A percentile compares a stretch with the other conserved stretches of the same genome.
Conservation (phyloP, 1,140 invertebrate genomes). For the Sminthurides bifidus region DNA sequence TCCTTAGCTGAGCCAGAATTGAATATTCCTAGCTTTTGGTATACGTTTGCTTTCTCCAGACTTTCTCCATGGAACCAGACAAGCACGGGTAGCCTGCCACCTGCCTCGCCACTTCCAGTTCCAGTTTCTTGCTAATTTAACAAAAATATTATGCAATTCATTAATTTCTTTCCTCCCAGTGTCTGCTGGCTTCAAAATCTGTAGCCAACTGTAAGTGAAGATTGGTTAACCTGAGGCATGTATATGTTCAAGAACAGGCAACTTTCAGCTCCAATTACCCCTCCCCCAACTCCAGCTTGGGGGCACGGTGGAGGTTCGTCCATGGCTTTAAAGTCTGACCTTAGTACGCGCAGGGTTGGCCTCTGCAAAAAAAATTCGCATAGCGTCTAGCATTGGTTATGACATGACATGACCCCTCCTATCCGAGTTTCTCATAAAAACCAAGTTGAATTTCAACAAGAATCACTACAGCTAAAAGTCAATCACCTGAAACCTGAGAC, state of each 20-base stretch:
- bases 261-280: constrained; percentile 41
- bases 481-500: constrained; percentile 21
- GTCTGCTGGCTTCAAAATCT: not conserved
- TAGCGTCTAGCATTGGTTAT: too few species aligned
- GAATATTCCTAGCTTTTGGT: constrained; percentile 83
- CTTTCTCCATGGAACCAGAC: constrained; percentile 91
- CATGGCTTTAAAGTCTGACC: constrained; percentile 10
- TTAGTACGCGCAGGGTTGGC: constrained; percentile 11
- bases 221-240: constrained; percentile 36
- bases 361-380: constrained; percentile 8
- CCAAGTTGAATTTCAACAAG: not conserved
- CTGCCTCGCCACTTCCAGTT: not conserved
- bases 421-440: not conserved
- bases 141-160: not conserved
- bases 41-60: constrained; percentile 60
- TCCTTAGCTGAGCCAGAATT: constrained; percentile 44
- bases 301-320: constrained; percentile 16
- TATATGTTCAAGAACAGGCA: constrained; percentile 46
- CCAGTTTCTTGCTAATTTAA: not conserved
- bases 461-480: not conserved
- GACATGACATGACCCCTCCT: not conserved
- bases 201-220: too few species aligned
- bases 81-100: constrained; percentile 53
- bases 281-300: constrained; percentile 10
- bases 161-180: not conserved